Percentiles rank a stretch among this genome's conserved stretches.
Conservation (phyloP, 1,140 invertebrate species). For the Drosophila subobscura region DNA sequence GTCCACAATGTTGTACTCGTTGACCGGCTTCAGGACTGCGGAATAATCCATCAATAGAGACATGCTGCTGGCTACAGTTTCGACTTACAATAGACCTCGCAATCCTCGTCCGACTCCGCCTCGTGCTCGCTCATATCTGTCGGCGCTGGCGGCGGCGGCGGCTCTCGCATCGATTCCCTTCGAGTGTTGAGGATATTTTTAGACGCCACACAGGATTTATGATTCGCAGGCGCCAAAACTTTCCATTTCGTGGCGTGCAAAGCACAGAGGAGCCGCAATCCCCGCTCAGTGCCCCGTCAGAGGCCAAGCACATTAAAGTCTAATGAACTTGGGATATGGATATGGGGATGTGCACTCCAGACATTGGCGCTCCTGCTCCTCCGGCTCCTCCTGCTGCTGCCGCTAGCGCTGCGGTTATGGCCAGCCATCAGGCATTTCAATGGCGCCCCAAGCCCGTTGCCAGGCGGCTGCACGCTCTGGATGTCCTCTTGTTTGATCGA, state of each 20-base stretch:
- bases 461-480: conserved; percentile 31
- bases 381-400: conserved; percentile 29
- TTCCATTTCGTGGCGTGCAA: conserved; percentile 70
- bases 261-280: conserved; percentile 25
- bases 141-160: conserved; percentile 9
- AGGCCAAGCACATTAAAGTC: conserved; percentile 56
- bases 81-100: conserved; percentile 87
- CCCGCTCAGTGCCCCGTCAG: background rate
- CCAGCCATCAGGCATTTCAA: conserved; percentile 49
- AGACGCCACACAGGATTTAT: conserved; percentile 60
- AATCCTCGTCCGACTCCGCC: conserved; percentile 96
- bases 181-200: conserved; percentile 60
- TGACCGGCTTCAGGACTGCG: conserved; percentile 80
- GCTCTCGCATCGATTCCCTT: conserved; percentile 44
- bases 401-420: conserved; percentile 56
- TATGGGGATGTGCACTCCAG: conserved; percentile 38
- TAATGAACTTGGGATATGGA: conserved; percentile 66
- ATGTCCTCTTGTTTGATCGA: conserved; percentile 67
- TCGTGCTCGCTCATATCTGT: conserved; percentile 91
- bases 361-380: conserved; percentile 34
- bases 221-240: conserved; percentile 47
- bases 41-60: conserved; percentile 64
- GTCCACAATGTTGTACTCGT: conserved; percentile 83
- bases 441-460: conserved; percentile 55
- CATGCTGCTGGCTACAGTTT: conserved; percentile 30